Base-by-base conservation (phyloP, 2,797 vertebrate species). In the Tadarida brasiliensis region DNA sequence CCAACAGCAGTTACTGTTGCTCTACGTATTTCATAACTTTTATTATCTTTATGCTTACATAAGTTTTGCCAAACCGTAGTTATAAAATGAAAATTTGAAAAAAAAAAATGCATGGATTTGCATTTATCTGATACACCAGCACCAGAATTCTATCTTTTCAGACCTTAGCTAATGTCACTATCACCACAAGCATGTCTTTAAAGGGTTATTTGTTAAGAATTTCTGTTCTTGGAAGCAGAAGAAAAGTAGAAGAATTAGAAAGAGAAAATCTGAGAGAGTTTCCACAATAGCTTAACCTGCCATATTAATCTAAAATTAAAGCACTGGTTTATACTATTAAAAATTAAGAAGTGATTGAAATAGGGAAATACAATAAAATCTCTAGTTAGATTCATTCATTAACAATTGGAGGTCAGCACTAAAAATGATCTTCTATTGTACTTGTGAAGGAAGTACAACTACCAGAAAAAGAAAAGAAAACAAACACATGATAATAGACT, bases 391-490 rank as follows among this genome's bases (percentile, higher is more conserved):
- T 5, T 67, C 7, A 35, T 11, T 65, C 19, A 67, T 90, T 85
- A 65, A 78, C 76, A 70, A 26, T 67, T 47, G 65, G 71, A 93
- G 11, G 28, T 89, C 65, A 49, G 30, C 71, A 9, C 17, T 39
- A 67, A 74, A 84, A 81, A 19, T 59, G 33, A 80, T 49, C 28
- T 77, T 56, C 56, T 56, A 26, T 70, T 19, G 20, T 71, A n/a
- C 4, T 84, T 57, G 54, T 71, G 28, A 83, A 65, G 20, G n/a
- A 80, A 78, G 39, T 35, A 39, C 12, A 28, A 49, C 91, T 71
- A 87, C 15, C 49, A 57, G 63, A 7, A 63, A 84, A 94, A n/a
- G n/a, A n/a, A n/a, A n/a, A n/a, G n/a, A n/a, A 83, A 88, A 56
- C 22, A 70, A 11, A 22, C 35, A 35, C 33, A 44, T 7, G 0